Base-by-base conservation (phyloP, 2,113 vertebrate species). In the Lagopus muta region DNA sequence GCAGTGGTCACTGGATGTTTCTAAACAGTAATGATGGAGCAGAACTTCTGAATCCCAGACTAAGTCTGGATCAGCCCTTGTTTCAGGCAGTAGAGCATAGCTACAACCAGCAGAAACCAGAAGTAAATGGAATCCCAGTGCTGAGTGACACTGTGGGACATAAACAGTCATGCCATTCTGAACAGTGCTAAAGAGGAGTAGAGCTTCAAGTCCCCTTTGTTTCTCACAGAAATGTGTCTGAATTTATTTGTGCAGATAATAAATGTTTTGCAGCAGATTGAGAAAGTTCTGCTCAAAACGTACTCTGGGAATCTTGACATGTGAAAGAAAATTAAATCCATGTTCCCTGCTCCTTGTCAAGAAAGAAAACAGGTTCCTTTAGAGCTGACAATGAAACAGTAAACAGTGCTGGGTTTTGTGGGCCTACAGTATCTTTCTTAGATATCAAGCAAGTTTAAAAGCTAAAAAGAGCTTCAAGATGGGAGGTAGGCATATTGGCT, bases 161-260 rank as follows among this genome's bases (percentile, higher is more conserved):
- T 42, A 14, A 67, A 52, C 7, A 13, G 11, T 5, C 11, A 15
- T 16, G 19, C 47, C 13, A 36, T 64, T 40, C 20, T 17, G 2
- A 48, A n/a, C 10, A 32, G 9, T 28, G 18, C 12, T 16, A 50
- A 25, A 50, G 1, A 67, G 5, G 1, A 1, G 4, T 10, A 65
- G 13, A 12, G 10, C 5, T 87, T 16, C 24, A 73, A 32, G 15
- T 48, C 18, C 27, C 0, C 0, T 40, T 7, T 18, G 16, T 38
- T 71, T 71, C 18, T n/a, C 19, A 42, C 24, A 45, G 43, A 91
- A 25, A 13, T 34, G 8, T 36, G 2, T 54, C 30, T 62, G 58
- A 85, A 52, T 54, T 70, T 54, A 47, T 60, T 42, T 55, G 12
- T 4, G 14, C 21, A 72, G 30, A 82, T 24, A 24, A 50, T 0